Percentiles rank a stretch among this genome's conserved stretches.
These are phyloP conservation scores for Zosterops japonicus DNA, from an alignment of 2,113 vertebrate species.

Conservation along the genomic window DNA sequence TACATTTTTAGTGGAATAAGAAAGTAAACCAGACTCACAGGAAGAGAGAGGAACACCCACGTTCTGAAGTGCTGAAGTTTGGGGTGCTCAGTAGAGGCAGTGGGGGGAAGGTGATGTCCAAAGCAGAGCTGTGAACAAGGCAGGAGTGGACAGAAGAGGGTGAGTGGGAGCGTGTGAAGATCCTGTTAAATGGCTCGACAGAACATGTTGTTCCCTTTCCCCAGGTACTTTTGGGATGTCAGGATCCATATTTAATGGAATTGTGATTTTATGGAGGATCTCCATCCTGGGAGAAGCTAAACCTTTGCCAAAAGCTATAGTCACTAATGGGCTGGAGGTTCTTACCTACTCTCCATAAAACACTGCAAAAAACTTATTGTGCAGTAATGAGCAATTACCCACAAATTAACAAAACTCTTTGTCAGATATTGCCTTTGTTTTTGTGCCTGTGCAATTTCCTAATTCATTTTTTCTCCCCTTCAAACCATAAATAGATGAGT, in stretches of 20 bases:
- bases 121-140: not conserved
- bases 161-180: not conserved
- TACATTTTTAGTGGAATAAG: not conserved
- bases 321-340: not conserved
- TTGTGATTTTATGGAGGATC: not conserved
- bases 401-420: not conserved
- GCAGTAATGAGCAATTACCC: not conserved
- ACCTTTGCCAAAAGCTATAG: not conserved
- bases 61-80: not conserved
- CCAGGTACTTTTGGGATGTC: not conserved
- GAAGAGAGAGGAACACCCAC: fast-evolving
- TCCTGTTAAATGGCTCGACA: not conserved
- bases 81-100: not conserved
- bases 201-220: not conserved
- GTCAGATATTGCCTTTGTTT: not conserved
- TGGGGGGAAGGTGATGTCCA: fast-evolving
- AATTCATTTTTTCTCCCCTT: not conserved
- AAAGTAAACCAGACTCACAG: not conserved
- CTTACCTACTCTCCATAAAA: not conserved
- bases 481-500: not conserved
- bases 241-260: not conserved
- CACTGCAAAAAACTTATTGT: not conserved
- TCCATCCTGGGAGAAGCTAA: fast-evolving
- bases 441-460: not conserved
- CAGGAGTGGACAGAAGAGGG: not conserved